Percentiles rank a stretch among this genome's conserved stretches.
Evolutionary conservation across 2,797 vertebrate species (phyloP).

Genomic region (Sebastes kiyomatsui): DNA sequence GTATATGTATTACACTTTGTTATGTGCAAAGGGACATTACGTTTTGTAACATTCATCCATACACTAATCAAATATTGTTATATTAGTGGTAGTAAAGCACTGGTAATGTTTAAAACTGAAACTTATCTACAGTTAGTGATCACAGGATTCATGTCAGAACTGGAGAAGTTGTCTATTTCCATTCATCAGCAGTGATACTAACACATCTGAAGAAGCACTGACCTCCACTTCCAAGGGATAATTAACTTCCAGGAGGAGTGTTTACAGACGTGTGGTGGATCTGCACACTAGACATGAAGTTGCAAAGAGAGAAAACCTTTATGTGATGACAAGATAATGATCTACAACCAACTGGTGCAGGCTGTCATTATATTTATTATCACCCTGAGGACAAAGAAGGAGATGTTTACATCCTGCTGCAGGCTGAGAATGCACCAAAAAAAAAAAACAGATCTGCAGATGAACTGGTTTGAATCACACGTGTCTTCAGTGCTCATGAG

Average conservation of each 20-base stretch:
- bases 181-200: conserved; percentile 35
- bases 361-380: conserved; percentile 6
- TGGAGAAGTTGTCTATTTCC: neutral
- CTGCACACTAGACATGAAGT: conserved; percentile 34
- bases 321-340: conserved; percentile 41
- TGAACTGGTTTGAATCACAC: conserved; percentile 32
- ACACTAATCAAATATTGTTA: neutral
- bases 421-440: conserved; percentile 1
- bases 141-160: neutral
- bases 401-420: conserved; percentile 19
- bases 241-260: conserved; percentile 48
- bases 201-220: conserved; percentile 6
- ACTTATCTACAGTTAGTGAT: neutral
- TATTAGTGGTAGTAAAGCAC: neutral
- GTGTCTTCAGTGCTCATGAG: conserved; percentile 36
- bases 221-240: conserved; percentile 34
- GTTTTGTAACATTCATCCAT: neutral
- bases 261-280: conserved; percentile 18
- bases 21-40: neutral
- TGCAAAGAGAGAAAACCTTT: conserved; percentile 1
- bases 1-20: neutral
- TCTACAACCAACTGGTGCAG: conserved; percentile 10
- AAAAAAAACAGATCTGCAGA: conserved; percentile 18
- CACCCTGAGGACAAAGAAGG: conserved; percentile 31
- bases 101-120: neutral